A percentile compares a stretch with the other conserved stretches of the same genome.
Evolutionary conservation across 2,797 vertebrate genomes (phyloP).

Genomic region (Neopelma chrysocephalum): DNA sequence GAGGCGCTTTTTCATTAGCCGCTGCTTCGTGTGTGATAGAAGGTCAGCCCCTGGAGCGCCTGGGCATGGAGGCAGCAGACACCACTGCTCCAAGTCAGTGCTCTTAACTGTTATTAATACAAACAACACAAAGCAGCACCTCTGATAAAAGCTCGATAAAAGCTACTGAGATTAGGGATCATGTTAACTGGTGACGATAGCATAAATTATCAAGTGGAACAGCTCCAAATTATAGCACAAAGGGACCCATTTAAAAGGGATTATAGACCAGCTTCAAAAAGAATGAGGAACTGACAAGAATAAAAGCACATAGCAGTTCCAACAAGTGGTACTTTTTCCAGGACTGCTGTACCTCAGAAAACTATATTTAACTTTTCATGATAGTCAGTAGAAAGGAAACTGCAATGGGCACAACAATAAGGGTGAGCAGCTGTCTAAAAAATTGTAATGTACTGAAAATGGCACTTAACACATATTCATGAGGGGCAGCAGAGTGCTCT

Average conservation of each 20-base stretch:
- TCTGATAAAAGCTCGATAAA: conserved; percentile 46
- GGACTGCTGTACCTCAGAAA: background rate
- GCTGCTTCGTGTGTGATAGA: background rate
- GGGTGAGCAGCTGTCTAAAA: conserved; percentile 3
- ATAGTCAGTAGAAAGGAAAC: background rate
- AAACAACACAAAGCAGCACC: conserved; percentile 24
- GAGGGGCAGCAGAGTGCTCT: background rate
- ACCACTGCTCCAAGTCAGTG: background rate
- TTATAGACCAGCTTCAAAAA: background rate
- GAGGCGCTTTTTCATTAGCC: background rate
- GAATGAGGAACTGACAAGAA: background rate
- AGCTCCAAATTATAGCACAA: background rate
- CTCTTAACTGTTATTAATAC: conserved; percentile 16
- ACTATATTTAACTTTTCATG: background rate
- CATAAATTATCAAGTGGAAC: conserved; percentile 24
- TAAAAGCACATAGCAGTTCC: background rate
- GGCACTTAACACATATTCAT: background rate
- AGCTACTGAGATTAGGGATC: conserved; percentile 26
- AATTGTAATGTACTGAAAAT: conserved; percentile 9
- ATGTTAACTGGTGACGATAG: background rate
- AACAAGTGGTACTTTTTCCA: background rate
- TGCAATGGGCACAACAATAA: background rate
- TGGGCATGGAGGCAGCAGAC: background rate
- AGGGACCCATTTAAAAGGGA: background rate
- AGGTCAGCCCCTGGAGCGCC: background rate